Conservation (phyloP, 2,797 vertebrate genomes). For the Gambusia yucatana region DNA sequence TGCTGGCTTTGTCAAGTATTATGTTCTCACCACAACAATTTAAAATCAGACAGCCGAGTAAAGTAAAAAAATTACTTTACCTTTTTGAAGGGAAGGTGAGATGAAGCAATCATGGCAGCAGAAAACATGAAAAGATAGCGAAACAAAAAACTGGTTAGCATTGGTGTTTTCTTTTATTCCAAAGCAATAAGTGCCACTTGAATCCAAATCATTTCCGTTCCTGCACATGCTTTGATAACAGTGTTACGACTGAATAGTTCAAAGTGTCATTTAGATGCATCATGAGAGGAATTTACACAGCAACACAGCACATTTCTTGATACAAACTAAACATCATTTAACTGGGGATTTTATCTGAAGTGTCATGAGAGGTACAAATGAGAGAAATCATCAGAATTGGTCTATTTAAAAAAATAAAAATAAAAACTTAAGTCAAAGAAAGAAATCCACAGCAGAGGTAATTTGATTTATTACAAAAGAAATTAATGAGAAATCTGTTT, state of each 20-base stretch:
- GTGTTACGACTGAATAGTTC: constrained; percentile 1
- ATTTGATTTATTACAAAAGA: background rate
- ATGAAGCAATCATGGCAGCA: constrained; percentile 40
- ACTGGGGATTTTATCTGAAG: constrained; percentile 36
- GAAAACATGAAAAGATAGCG: constrained; percentile 43
- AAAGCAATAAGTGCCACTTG: constrained; percentile 40
- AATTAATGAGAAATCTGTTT: background rate
- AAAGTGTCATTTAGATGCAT: constrained; percentile 10
- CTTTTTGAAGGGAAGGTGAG: constrained; percentile 62
- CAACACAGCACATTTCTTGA: constrained; percentile 31
- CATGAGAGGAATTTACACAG: constrained; percentile 15
- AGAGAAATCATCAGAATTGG: constrained; percentile 58
- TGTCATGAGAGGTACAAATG: constrained; percentile 34
- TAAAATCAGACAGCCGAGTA: constrained; percentile 35
- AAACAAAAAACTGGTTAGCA: constrained; percentile 64
- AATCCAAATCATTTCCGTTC: constrained; percentile 36
- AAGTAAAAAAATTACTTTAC: constrained; percentile 64
- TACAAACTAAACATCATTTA: constrained; percentile 48
- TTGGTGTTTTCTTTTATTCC: constrained; percentile 38
- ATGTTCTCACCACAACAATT: constrained; percentile 31
- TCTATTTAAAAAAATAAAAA: constrained; percentile 46
- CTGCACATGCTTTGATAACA: constrained; percentile 15
- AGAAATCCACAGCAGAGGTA: no score
- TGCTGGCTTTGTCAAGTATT: constrained; percentile 30
- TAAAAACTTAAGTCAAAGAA: constrained; percentile 13